These are phyloP conservation scores for Tribolium castaneum DNA, from an alignment of 1,140 invertebrate genomes.

Conservation along the genomic window DNA sequence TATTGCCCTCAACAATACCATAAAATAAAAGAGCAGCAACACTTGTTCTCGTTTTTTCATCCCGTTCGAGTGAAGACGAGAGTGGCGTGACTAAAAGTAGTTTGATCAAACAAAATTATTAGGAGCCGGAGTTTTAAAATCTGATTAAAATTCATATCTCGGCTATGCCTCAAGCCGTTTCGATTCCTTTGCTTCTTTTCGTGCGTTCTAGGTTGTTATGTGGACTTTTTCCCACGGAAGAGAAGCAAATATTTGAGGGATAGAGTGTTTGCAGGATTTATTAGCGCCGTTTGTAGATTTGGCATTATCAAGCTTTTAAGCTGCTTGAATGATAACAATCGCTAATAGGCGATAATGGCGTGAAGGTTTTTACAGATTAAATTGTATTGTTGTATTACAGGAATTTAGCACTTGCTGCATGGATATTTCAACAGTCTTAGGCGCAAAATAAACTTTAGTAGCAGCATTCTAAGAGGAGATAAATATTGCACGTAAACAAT, in stretches of 20 bases:
- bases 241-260: background rate
- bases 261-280: background rate
- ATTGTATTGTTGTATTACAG: no score
- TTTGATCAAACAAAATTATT: constrained; percentile 24
- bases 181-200: background rate
- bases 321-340: background rate
- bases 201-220: background rate
- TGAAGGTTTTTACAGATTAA: background rate
- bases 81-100: constrained; percentile 37
- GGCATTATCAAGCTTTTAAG: background rate
- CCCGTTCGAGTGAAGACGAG: constrained; percentile 6
- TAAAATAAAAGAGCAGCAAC: background rate
- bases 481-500: no score
- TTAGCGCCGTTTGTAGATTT: background rate
- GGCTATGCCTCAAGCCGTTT: constrained; percentile 3
- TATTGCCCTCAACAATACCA: background rate
- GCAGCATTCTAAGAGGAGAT: no score
- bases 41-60: background rate
- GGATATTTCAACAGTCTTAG: no score
- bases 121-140: constrained; percentile 21
- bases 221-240: background rate
- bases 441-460: no score
- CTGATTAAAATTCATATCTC: constrained; percentile 36
- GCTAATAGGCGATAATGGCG: background rate
- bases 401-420: no score